A percentile compares a stretch with the other conserved stretches of the same genome.
Evolutionary conservation across 1,140 invertebrate species (phyloP).

Genomic region (Wasmannia auropunctata): DNA sequence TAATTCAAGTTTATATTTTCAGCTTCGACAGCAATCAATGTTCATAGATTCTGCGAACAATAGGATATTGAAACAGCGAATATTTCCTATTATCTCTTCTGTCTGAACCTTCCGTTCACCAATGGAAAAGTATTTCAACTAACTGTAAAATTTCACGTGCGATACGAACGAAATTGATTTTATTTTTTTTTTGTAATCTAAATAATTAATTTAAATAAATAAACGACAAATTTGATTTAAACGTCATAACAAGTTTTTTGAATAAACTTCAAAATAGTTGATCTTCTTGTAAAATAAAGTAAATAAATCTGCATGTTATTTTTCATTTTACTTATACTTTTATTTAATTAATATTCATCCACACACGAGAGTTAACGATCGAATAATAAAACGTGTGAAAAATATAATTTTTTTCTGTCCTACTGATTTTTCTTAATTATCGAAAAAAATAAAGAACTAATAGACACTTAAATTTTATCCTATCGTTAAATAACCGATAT

Average conservation of each 20-base stretch:
- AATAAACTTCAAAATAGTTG: too few relatives aligned
- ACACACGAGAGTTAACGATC: background rate
- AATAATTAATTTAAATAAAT: conserved; percentile 1
- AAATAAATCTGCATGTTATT: background rate
- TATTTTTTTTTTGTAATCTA: background rate
- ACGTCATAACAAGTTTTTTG: too few relatives aligned
- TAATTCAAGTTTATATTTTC: background rate
- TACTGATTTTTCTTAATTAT: background rate
- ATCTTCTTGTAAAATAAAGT: background rate
- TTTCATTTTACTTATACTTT: background rate
- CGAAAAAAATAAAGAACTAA: background rate
- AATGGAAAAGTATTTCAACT: background rate
- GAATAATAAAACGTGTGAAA: background rate
- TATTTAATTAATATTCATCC: background rate
- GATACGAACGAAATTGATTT: background rate
- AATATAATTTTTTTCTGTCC: background rate
- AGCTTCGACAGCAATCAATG: background rate
- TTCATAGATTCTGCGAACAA: background rate
- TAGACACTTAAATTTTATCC: background rate
- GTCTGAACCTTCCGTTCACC: background rate
- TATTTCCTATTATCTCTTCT: background rate
- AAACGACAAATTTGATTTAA: background rate
- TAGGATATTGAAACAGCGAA: background rate
- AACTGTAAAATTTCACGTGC: background rate
- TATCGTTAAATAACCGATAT: background rate